Evolutionary conservation across 2,797 vertebrate species (phyloP), one percentile per base, ranked within the genome.

Genomic region (Neosalanx taihuensis): DNA sequence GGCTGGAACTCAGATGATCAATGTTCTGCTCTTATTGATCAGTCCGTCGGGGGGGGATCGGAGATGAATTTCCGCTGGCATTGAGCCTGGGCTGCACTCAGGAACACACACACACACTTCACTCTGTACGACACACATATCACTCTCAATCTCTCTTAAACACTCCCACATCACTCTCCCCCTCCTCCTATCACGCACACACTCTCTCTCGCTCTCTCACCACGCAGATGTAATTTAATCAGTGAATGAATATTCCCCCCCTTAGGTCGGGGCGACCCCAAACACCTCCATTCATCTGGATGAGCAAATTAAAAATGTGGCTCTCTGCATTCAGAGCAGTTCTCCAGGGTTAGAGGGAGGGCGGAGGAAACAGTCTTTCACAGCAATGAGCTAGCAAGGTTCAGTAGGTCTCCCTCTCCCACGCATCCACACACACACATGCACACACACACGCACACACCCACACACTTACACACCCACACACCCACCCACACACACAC

Each of bases 311-410:
- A 84, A 82, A 77, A 67, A 9, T 15, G 76, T 71, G 37, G 5
- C 63, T 7, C 80, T 75, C 71, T 74, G 82, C 81, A 86, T 86
- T 81, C 78, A 68, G 76, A 84, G 84, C 67, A 81, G 75, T 71
- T 71, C 71, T 7, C 72, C 74, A 67, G 29, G 49, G 63, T 73
- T 69, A 71, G 57, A 74, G 79, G 67, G 58, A 33, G 53, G 13
- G 30, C 26, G 60, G 60, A 33, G 30, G 15, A 7, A 7, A 41
- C 37, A 41, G 6, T 41, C 37, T 41, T 41, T 41, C 37, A 41
- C 37, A 41, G 37, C 37, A 10, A 41, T 41, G 9, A 41, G 37
- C 9, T 41, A 41, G 37, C 37, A 12, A 10, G 37, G 37, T 7
- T 10, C 6, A 41, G 9, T 7, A 12, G 37, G 37, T 41, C 9